Evolutionary conservation across 2,797 vertebrate genomes (phyloP).

Genomic region (Denticeps clupeoides): DNA sequence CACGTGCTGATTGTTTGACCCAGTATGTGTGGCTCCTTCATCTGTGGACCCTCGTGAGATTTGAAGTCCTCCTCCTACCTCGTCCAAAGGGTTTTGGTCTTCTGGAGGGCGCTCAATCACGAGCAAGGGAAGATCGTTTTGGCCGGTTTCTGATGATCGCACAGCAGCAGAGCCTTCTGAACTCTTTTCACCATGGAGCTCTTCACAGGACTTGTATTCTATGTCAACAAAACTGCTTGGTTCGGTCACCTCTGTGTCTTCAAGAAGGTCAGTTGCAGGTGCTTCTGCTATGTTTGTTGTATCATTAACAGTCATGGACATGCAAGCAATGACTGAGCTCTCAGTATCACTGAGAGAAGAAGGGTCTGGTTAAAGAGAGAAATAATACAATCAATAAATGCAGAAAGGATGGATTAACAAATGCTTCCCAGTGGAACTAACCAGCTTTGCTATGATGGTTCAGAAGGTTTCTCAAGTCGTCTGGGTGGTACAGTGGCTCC

Average conservation of each 20-base stretch:
- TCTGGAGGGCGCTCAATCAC: too few relatives aligned
- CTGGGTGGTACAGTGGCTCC: slow-evolving; percentile 41
- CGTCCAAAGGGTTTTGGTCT: neutral
- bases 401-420: neutral
- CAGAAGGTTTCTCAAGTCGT: slow-evolving; percentile 41
- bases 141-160: too few relatives aligned
- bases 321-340: neutral
- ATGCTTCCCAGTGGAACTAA: slow-evolving; percentile 20
- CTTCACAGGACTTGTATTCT: neutral
- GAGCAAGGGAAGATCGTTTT: too few relatives aligned
- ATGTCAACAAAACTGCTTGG: neutral
- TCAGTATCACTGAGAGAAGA: neutral
- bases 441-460: slow-evolving; percentile 50
- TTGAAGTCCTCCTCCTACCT: neutral
- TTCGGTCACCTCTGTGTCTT: neutral
- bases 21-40: neutral
- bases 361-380: neutral
- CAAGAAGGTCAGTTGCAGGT: neutral
- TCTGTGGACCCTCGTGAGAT: neutral
- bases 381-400: neutral
- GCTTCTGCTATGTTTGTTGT: neutral
- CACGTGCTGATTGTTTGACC: neutral
- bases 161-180: too few relatives aligned
- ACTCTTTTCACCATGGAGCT: neutral
- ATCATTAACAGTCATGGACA: neutral